Conservation (phyloP, 2,888 invertebrate species). For the Abscondita cerata region DNA sequence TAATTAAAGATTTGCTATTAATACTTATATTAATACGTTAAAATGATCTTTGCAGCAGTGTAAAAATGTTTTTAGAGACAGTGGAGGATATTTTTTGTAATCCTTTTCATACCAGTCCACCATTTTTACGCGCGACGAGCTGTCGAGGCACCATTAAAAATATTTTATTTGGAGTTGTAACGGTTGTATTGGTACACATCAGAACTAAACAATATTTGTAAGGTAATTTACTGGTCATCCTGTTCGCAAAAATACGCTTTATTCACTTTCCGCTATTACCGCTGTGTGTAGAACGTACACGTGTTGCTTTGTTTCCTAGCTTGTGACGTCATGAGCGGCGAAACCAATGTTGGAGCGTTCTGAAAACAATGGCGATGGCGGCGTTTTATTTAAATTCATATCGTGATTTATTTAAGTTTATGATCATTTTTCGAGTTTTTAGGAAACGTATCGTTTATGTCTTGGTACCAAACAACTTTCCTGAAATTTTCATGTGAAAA, state of each 20-base stretch:
- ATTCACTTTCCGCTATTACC: not conserved
- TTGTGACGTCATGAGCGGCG: not conserved
- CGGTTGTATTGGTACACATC: not conserved
- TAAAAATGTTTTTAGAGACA: too few relatives aligned
- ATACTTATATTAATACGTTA: not conserved
- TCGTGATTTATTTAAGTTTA: not conserved
- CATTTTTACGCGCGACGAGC: too few relatives aligned
- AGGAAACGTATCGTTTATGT: not conserved
- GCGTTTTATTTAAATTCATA: too few relatives aligned
- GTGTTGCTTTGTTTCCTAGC: not conserved
- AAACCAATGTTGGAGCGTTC: too few relatives aligned
- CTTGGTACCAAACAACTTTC: not conserved
- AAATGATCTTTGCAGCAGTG: not conserved
- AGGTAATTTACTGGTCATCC: not conserved
- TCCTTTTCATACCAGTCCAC: too few relatives aligned
- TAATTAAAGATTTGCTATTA: not conserved
- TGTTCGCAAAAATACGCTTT: too few relatives aligned
- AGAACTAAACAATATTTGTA: not conserved
- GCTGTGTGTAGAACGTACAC: not conserved
- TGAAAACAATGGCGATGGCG: too few relatives aligned
- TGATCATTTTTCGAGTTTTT: not conserved
- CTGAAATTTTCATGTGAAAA: not conserved
- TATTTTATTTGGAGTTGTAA: too few relatives aligned
- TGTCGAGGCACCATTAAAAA: too few relatives aligned
- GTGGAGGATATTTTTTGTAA: too few relatives aligned